phyloP scores from a whole-genome alignment of 2,888 invertebrate species.

The Apodemia duryi region DNA sequence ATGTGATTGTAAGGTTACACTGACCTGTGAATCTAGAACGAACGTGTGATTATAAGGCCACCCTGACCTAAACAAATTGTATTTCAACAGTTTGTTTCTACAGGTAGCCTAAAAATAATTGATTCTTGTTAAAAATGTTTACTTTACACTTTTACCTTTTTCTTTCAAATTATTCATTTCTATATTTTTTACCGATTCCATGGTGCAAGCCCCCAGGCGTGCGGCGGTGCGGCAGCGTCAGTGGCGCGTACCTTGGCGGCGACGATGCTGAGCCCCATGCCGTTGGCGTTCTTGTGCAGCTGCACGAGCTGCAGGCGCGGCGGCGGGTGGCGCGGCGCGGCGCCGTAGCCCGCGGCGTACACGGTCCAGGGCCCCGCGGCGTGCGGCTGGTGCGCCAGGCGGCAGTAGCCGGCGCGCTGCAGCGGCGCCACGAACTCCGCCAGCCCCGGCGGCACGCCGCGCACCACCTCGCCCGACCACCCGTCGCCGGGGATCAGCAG shows the following conservation, averaged over 20 bases:
- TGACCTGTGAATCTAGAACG: no score
- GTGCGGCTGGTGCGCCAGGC: conserved; percentile 93
- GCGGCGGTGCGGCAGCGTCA: background rate
- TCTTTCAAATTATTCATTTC: no score
- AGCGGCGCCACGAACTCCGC: conserved; percentile 91
- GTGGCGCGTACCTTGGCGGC: conserved; percentile 90
- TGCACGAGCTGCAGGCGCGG: conserved; percentile 91
- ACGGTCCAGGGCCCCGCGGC: conserved; percentile 97
- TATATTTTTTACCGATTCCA: no score
- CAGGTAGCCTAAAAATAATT: no score
- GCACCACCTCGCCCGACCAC: conserved; percentile 96
- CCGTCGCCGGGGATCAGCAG: conserved; percentile 98
- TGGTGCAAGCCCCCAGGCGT: background rate
- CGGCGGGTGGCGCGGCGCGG: conserved; percentile 81
- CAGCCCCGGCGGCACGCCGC: conserved; percentile 95
- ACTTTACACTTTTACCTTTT: no score
- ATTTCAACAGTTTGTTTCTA: no score
- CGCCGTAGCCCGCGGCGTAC: conserved; percentile 85
- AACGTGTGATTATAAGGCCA: no score
- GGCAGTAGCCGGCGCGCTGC: conserved; percentile 91
- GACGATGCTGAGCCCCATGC: conserved; percentile 99
- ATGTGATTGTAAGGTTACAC: no score
- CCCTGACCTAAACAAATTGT: no score
- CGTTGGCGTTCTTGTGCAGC: conserved; percentile 95
- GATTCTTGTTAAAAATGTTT: no score